Percentiles rank a stretch among this genome's conserved stretches.
Conservation (phyloP, 1,140 invertebrate species). For the Phymorhynchus buccinoides region DNA sequence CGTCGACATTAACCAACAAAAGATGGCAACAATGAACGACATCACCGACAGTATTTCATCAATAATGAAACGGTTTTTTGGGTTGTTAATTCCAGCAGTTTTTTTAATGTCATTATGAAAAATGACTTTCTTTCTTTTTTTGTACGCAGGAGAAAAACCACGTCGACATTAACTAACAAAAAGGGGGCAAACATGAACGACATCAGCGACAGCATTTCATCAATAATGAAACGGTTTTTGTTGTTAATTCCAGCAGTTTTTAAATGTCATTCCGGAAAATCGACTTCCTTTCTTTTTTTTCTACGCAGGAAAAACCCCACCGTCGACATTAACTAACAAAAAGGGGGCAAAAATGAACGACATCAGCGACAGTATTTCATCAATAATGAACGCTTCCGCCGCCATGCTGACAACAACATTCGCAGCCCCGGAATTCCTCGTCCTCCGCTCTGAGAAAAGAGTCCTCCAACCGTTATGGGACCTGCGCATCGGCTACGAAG, state of each 20-base stretch:
- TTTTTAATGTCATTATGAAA: too few relatives aligned
- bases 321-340: background rate
- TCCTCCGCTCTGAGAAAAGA: background rate
- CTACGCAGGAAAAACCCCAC: background rate
- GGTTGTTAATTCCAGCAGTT: too few relatives aligned
- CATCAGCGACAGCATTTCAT: too few relatives aligned
- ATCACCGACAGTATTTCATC: too few relatives aligned
- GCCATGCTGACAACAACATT: background rate
- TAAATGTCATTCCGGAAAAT: too few relatives aligned
- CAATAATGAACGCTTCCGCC: background rate
- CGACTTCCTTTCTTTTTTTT: background rate
- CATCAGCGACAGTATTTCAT: background rate
- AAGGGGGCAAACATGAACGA: too few relatives aligned
- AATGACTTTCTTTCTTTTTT: background rate
- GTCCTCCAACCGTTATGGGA: slow-evolving; percentile 72
- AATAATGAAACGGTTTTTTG: too few relatives aligned
- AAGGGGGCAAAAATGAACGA: background rate
- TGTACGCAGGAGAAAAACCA: background rate
- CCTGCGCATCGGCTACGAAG: slow-evolving; percentile 68
- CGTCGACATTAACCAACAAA: too few relatives aligned
- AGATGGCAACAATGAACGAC: too few relatives aligned
- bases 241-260: too few relatives aligned
- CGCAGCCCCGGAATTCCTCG: background rate
- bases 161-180: background rate
- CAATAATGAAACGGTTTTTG: too few relatives aligned